These are phyloP conservation scores for Danio kyathit DNA, from an alignment of 2,797 vertebrate species.

Conservation along the genomic window DNA sequence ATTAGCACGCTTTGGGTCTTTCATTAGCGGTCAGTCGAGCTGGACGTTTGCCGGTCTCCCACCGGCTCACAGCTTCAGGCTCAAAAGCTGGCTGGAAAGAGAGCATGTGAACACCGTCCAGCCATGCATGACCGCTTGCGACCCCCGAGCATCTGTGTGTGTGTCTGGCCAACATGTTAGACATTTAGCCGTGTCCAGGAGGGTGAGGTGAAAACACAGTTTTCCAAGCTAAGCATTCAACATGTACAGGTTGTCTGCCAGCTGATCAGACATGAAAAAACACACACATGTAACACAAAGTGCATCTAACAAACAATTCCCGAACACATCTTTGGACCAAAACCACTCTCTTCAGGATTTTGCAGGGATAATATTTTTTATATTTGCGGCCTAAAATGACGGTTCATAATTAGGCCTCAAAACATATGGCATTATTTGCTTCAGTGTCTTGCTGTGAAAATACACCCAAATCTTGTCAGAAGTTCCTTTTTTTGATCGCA, in stretches of 20 bases:
- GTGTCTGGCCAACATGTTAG: slow-evolving; percentile 29
- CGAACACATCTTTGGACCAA: too few species aligned
- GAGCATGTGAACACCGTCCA: slow-evolving; percentile 43
- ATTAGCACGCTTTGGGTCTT: not conserved
- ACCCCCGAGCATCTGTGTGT: slow-evolving; percentile 19
- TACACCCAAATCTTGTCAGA: too few species aligned
- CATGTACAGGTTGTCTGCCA: not conserved
- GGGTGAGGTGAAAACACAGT: not conserved
- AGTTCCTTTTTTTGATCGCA: too few species aligned
- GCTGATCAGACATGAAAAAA: not conserved
- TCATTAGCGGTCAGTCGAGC: slow-evolving; percentile 7
- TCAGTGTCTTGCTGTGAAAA: too few species aligned
- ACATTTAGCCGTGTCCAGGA: slow-evolving; percentile 1
- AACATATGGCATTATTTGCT: too few species aligned
- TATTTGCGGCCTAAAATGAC: too few species aligned
- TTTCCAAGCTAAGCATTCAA: not conserved
- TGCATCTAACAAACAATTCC: too few species aligned
- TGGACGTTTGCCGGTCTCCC: not conserved
- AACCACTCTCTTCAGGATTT: too few species aligned
- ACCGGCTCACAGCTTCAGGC: slow-evolving; percentile 18
- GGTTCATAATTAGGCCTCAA: too few species aligned
- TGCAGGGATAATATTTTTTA: too few species aligned
- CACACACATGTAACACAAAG: not conserved
- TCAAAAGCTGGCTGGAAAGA: slow-evolving; percentile 26
- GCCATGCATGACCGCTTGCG: slow-evolving; percentile 19